A percentile compares a stretch with the other conserved stretches of the same genome.
These are phyloP conservation scores for Naso thynnoides DNA, from an alignment of 2,797 vertebrate genomes.

Conservation along the genomic window DNA sequence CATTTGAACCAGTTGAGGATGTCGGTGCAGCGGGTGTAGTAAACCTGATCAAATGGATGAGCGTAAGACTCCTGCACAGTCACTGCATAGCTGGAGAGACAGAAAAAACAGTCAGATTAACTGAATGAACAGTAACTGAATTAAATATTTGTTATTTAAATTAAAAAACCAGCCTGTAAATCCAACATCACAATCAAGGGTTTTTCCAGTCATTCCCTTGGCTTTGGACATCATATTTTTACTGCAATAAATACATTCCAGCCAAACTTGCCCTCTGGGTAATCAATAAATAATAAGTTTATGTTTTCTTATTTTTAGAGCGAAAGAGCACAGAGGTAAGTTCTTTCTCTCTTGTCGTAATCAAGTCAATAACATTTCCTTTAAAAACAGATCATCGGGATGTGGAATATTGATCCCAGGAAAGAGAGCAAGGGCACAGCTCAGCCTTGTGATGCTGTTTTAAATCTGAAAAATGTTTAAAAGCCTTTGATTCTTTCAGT, in stretches of 20 bases:
- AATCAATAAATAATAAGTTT: neutral
- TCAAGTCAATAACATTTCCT: neutral
- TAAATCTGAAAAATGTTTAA: neutral
- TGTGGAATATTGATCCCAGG: neutral
- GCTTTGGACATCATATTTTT: neutral
- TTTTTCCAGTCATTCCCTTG: too few species aligned
- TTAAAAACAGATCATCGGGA: constrained; percentile 2
- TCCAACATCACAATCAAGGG: neutral
- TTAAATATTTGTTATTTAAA: too few species aligned
- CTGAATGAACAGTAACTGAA: neutral
- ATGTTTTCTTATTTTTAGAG: neutral
- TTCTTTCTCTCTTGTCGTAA: neutral
- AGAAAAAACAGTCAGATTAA: neutral
- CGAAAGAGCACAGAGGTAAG: neutral
- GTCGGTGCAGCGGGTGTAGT: constrained; percentile 95
- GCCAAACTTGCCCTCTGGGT: neutral
- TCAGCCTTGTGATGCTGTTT: neutral
- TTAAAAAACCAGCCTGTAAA: too few species aligned
- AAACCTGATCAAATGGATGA: constrained; percentile 95
- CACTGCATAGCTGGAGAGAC: constrained; percentile 88
- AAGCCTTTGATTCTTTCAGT: neutral
- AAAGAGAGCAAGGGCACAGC: neutral
- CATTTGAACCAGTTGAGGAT: constrained; percentile 99
- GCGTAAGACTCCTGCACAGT: constrained; percentile 95
- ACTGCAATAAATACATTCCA: neutral